These are phyloP conservation scores for Dermatemys mawii DNA, from an alignment of 2,113 vertebrate genomes.

Conservation along the genomic window DNA sequence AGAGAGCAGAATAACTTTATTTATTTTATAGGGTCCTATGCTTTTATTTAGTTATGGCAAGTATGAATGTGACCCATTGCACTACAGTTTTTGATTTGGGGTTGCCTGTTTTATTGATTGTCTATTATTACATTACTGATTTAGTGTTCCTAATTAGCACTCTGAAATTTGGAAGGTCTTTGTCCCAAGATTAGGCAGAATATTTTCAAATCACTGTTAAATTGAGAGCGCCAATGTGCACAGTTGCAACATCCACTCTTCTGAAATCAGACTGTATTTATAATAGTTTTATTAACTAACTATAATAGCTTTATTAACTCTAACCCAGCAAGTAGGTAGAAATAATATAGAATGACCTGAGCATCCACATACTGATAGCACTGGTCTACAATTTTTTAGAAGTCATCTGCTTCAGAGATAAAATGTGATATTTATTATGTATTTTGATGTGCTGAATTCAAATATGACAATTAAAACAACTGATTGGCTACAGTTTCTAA, in stretches of 20 bases:
- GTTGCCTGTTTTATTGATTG: neutral
- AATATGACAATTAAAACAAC: too few relatives aligned
- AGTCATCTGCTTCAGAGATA: too few relatives aligned
- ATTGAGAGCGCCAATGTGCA: neutral
- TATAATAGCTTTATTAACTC: neutral
- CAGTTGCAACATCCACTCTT: neutral
- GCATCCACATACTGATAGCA: neutral
- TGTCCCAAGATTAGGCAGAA: neutral
- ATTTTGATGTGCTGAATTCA: too few relatives aligned
- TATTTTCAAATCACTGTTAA: neutral
- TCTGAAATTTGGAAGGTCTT: neutral
- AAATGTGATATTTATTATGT: too few relatives aligned
- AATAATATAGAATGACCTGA: neutral
- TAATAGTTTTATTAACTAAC: neutral
- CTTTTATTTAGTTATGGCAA: slow-evolving; percentile 10
- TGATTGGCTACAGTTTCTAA: too few relatives aligned
- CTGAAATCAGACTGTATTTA: neutral
- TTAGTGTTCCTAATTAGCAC: neutral
- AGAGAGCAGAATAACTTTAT: slow-evolving; percentile 5
- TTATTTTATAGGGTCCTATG: neutral
- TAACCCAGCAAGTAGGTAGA: neutral
- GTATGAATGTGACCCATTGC: neutral
- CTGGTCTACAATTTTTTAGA: too few relatives aligned
- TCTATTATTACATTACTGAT: neutral
- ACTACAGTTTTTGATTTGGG: neutral